These are phyloP conservation scores for Prenolepis imparis DNA, from an alignment of 2,888 invertebrate species.

Conservation along the genomic window DNA sequence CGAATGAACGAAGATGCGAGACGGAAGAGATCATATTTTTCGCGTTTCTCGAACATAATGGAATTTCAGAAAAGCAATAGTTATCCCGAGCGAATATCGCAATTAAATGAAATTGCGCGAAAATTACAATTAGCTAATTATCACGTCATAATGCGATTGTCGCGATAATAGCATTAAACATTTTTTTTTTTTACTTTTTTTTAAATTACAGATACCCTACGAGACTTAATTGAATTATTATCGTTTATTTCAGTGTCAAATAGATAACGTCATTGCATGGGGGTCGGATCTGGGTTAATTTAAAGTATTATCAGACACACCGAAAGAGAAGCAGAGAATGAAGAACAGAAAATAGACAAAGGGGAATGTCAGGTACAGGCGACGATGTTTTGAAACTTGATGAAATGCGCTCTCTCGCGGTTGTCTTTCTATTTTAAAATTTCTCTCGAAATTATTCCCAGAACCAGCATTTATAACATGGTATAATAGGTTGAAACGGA, in stretches of 20 bases:
- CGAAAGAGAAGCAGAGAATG: slow-evolving; percentile 72
- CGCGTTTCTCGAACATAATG: neutral
- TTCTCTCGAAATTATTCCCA: neutral
- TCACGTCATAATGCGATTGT: neutral
- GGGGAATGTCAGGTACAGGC: slow-evolving; percentile 34
- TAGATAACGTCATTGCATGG: slow-evolving; percentile 14
- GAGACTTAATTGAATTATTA: slow-evolving; percentile 62
- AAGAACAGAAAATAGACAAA: slow-evolving; percentile 47
- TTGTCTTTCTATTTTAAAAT: slow-evolving; percentile 3
- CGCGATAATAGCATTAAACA: neutral
- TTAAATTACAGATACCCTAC: neutral
- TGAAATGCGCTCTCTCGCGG: slow-evolving; percentile 2
- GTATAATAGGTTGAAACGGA: neutral
- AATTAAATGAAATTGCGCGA: slow-evolving; percentile 16
- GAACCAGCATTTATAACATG: neutral
- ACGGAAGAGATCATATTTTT: neutral
- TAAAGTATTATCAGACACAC: slow-evolving; percentile 76
- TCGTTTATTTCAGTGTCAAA: slow-evolving; percentile 59
- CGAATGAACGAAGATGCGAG: neutral
- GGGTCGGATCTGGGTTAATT: slow-evolving; percentile 79
- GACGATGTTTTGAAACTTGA: slow-evolving; percentile 37
- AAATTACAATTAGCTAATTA: slow-evolving; percentile 14
- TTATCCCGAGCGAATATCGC: neutral
- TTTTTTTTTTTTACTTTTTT: neutral
- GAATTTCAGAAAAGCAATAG: neutral